Conservation (phyloP, 2,888 invertebrate genomes). For the Monoplex corrugatus region DNA sequence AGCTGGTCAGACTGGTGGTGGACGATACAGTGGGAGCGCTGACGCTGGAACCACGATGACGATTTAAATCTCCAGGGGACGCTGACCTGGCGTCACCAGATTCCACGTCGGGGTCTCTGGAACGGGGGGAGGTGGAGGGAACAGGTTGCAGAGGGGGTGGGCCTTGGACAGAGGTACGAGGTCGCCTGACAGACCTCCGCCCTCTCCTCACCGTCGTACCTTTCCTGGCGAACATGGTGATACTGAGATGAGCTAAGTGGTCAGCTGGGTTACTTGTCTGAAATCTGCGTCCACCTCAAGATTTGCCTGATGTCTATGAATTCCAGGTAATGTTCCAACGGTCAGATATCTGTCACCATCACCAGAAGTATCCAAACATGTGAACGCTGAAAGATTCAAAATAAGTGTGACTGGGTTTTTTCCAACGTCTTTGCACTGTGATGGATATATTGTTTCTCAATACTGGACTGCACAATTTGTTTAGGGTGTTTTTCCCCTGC, state of each 20-base stretch:
- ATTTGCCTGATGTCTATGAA: too few species aligned
- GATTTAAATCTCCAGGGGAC: slow-evolving; percentile 23
- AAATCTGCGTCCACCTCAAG: too few species aligned
- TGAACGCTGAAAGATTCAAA: too few species aligned
- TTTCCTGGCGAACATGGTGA: slow-evolving; percentile 53
- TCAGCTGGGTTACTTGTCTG: background rate
- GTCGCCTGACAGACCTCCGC: slow-evolving; percentile 49
- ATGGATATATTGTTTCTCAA: too few species aligned
- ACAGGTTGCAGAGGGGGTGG: slow-evolving; percentile 26
- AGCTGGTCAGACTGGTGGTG: slow-evolving; percentile 26
- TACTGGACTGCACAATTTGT: too few species aligned
- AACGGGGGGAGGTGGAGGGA: background rate
- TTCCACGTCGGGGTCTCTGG: slow-evolving; percentile 7
- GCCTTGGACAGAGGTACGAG: slow-evolving; percentile 30
- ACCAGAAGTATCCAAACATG: background rate
- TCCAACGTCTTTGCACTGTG: background rate
- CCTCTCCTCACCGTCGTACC: slow-evolving; percentile 51
- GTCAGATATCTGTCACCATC: background rate
- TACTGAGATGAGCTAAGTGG: background rate
- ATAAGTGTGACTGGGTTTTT: background rate
- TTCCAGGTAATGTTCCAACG: too few species aligned
- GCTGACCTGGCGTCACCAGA: slow-evolving; percentile 28
- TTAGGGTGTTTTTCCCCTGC: too few species aligned
- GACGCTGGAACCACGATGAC: slow-evolving; percentile 39
- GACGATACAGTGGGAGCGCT: slow-evolving; percentile 16